Conservation (phyloP, 1,140 invertebrate genomes). For the Caenorhabditis latens region DNA sequence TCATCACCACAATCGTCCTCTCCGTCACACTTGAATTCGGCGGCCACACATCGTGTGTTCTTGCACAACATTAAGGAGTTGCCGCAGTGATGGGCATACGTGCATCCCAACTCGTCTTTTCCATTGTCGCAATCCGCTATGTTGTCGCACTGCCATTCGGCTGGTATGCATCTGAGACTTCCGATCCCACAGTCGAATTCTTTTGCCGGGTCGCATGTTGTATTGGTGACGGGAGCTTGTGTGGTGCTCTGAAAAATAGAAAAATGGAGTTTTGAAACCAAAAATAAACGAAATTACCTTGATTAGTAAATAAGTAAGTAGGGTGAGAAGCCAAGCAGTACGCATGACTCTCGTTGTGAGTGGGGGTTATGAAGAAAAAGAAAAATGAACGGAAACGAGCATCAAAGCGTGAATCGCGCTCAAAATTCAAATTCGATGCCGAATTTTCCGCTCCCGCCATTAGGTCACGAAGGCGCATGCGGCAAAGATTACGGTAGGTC, state of each 20-base stretch:
- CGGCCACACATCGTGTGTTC: slow-evolving; percentile 37
- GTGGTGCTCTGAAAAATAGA: slow-evolving; percentile 8
- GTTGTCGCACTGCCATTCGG: slow-evolving; percentile 62
- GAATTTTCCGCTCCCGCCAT: too few relatives aligned
- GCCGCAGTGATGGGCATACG: slow-evolving; percentile 58
- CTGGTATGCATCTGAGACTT: slow-evolving; percentile 52
- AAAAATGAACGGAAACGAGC: background rate
- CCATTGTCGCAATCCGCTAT: slow-evolving; percentile 56
- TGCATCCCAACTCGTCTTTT: slow-evolving; percentile 57
- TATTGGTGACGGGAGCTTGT: slow-evolving; percentile 28
- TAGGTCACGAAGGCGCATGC: too few relatives aligned
- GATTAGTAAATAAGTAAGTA: slow-evolving; percentile 39
- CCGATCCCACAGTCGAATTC: slow-evolving; percentile 10
- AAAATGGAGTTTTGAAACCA: background rate
- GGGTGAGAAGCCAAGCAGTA: slow-evolving; percentile 33
- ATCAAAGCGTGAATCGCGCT: background rate
- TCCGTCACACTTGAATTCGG: slow-evolving; percentile 62
- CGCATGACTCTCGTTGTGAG: slow-evolving; percentile 48
- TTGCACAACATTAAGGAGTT: slow-evolving; percentile 48
- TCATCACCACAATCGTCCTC: slow-evolving; percentile 49
- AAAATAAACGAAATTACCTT: slow-evolving; percentile 5
- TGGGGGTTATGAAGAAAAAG: background rate
- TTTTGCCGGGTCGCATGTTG: slow-evolving; percentile 1
- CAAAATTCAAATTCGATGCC: too few relatives aligned
- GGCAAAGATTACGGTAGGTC: too few relatives aligned